A percentile compares a stretch with the other conserved stretches of the same genome.
These are phyloP conservation scores for Phrynosoma platyrhinos DNA, from an alignment of 2,113 vertebrate genomes.

Conservation along the genomic window DNA sequence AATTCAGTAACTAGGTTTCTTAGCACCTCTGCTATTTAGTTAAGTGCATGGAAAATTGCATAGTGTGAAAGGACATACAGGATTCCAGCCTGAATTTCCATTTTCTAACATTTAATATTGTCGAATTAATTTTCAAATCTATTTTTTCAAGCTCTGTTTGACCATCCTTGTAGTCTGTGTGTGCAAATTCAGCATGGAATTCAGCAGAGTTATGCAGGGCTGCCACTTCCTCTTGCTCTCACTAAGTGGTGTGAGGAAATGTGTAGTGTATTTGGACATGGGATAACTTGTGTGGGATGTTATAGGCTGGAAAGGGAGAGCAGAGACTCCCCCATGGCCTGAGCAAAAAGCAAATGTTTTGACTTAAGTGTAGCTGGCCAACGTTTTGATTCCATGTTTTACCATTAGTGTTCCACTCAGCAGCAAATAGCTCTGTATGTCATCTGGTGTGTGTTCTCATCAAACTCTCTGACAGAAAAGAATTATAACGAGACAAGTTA, in stretches of 20 bases:
- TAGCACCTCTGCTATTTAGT: too few species aligned
- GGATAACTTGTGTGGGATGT: neutral
- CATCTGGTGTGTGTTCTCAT: constrained; percentile 13
- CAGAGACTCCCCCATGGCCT: neutral
- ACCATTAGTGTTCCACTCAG: neutral
- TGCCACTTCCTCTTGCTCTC: neutral
- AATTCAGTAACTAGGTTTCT: too few species aligned
- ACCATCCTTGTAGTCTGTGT: neutral
- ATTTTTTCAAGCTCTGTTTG: neutral
- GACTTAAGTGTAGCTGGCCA: neutral
- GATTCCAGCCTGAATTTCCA: too few species aligned
- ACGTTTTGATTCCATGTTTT: neutral
- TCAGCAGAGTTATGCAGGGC: neutral
- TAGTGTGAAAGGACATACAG: too few species aligned
- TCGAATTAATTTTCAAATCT: too few species aligned
- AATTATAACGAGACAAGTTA: neutral
- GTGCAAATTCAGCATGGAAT: neutral
- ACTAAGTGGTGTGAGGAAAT: neutral
- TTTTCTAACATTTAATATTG: too few species aligned
- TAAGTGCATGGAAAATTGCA: too few species aligned
- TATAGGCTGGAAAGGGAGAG: neutral
- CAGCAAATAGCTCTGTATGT: neutral
- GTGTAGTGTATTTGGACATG: neutral
- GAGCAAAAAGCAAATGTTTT: neutral
- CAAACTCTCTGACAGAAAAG: constrained; percentile 11